Conservation (phyloP, 2,888 invertebrate species). For the Rapana venosa region DNA sequence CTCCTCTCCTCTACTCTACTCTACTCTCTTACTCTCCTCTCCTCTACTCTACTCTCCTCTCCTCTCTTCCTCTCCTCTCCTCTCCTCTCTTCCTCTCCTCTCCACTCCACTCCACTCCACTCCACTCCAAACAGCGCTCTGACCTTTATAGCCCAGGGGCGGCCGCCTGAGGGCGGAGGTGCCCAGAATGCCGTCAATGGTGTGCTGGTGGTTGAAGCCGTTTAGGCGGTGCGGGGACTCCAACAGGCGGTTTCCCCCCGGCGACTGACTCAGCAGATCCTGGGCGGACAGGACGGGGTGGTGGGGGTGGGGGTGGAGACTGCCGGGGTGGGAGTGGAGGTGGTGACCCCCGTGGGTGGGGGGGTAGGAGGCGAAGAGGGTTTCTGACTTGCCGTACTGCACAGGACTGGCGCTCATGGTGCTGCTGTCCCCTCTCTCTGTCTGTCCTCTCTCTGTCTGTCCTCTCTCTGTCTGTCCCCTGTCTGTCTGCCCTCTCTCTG, state of each 20-base stretch:
- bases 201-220: conserved; percentile 63
- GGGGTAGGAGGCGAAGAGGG: conserved; percentile 19
- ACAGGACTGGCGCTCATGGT: conserved; percentile 25
- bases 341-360: conserved; percentile 27
- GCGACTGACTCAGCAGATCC: background rate
- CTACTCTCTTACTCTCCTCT: background rate
- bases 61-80: background rate
- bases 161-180: conserved; percentile 39
- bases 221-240: conserved; percentile 40
- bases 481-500: background rate
- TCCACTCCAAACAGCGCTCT: background rate
- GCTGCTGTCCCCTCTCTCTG: background rate
- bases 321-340: conserved; percentile 10
- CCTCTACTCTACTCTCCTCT: background rate
- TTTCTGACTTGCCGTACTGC: conserved; percentile 31
- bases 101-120: background rate
- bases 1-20: background rate
- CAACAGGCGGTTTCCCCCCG: conserved; percentile 26
- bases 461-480: background rate
- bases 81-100: background rate
- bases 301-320: conserved; percentile 30
- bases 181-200: conserved; percentile 69
- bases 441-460: background rate
- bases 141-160: conserved; percentile 24
- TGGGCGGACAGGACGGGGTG: conserved; percentile 11